Evolutionary conservation across 2,113 vertebrate genomes (phyloP).

Genomic region (Lagopus leucura): DNA sequence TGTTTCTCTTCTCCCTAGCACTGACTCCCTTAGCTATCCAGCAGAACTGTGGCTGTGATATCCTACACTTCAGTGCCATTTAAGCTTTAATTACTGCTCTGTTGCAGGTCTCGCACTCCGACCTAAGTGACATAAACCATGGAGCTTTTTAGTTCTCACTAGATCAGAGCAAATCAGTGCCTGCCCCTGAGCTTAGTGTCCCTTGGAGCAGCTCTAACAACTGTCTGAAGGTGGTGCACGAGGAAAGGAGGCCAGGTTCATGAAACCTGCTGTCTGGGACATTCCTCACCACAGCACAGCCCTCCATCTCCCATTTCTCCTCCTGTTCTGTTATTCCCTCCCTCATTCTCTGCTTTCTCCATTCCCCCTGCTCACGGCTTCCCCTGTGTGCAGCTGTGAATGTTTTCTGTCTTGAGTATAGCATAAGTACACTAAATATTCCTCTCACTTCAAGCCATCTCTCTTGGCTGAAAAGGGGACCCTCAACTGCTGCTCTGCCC

Average conservation of each 20-base stretch:
- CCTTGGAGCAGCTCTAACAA: background rate
- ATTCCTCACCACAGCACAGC: background rate
- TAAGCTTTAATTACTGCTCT: background rate
- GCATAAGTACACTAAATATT: background rate
- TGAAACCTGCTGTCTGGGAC: background rate
- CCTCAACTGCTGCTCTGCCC: background rate
- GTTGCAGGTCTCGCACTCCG: accelerated
- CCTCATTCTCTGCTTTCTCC: background rate
- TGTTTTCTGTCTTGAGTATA: background rate
- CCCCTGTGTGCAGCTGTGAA: background rate
- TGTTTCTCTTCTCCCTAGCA: background rate
- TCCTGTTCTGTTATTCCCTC: background rate
- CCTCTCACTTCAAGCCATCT: background rate
- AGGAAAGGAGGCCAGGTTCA: background rate
- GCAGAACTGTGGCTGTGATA: background rate
- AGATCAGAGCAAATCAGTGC: too few relatives aligned
- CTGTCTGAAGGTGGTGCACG: background rate
- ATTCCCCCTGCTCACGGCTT: background rate
- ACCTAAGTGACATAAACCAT: background rate
- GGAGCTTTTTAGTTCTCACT: background rate
- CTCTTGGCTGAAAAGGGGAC: background rate
- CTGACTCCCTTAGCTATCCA: background rate
- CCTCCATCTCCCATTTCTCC: background rate
- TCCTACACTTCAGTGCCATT: background rate
- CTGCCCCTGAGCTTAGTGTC: background rate